A percentile compares a stretch with the other conserved stretches of the same genome.
These are phyloP conservation scores for Xylota segnis DNA, from an alignment of 2,888 invertebrate species.

Conservation along the genomic window DNA sequence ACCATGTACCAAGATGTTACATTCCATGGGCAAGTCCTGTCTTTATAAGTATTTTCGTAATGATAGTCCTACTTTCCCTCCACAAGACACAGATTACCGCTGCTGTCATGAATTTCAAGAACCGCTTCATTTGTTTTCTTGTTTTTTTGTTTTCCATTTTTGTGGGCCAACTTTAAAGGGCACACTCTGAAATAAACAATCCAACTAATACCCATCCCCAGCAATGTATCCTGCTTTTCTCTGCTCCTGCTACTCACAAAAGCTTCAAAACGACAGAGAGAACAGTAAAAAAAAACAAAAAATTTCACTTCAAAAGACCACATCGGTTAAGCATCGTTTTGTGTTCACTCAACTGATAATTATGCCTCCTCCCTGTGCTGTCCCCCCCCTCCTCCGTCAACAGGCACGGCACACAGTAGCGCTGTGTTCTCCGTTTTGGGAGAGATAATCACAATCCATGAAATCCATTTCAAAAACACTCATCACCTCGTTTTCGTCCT, in stretches of 20 bases:
- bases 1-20: too few species aligned
- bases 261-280: background rate
- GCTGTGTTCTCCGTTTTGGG: conserved; percentile 34
- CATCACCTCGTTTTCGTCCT: conserved; percentile 45
- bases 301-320: conserved; percentile 66
- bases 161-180: conserved; percentile 1
- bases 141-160: background rate
- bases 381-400: background rate
- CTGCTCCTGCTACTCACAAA: conserved; percentile 10
- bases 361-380: conserved; percentile 41
- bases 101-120: background rate
- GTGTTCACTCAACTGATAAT: conserved; percentile 74
- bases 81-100: background rate
- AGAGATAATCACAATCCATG: conserved; percentile 69
- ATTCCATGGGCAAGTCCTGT: too few species aligned
- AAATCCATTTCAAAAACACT: conserved; percentile 75
- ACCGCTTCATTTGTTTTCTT: background rate
- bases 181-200: background rate
- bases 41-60: too few species aligned
- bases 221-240: background rate
- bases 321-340: conserved; percentile 70
- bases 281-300: conserved; percentile 5
- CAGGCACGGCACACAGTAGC: background rate
- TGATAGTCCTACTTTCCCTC: background rate
- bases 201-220: background rate